Base-by-base conservation (phyloP, 2,888 invertebrate species). In the Ommatoiulus sabulosus region DNA sequence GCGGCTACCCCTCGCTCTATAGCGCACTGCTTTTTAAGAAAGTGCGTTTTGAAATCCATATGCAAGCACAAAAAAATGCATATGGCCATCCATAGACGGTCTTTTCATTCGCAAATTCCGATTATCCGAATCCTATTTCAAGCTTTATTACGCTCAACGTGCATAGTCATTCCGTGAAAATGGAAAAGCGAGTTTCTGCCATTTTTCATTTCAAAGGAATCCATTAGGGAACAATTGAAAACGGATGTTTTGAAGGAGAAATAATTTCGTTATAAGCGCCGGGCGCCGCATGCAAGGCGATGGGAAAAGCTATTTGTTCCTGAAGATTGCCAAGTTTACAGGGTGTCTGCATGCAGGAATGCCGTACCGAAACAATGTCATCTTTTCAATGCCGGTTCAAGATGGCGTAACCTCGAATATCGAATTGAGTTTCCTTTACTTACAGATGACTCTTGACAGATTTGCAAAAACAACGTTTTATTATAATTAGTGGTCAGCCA, bases 81-180 rank as follows among this genome's bases (percentile, higher is more conserved):
- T 20, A 63, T 63, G 63, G 63, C 63, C 63, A 20, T 6, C 4
- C 63, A 20, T 15, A 63, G 63, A 63, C n/a, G 20, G 3, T 63
- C 63, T 63, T 63, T 63, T 63, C 63, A 63, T 63, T 63, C 20
- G 20, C 20, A 63, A 63, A 63, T 63, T 63, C 63, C 85, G 43
- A 85, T 85, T 85, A 85, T 85, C 85, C 44, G 85, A 85, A 85
- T 44, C 44, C 85, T 85, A 85, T 85, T 85, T 85, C 85, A 85
- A 85, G 85, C 85, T 85, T 85, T 85, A 85, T 85, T 85, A 85
- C 4, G 85, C 44, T 85, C 43, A 85, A 85, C 43, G 44, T 85
- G 85, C 85, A 85, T 17, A 43, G 85, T 85, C 85, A 85, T 85
- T 44, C 20, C 63, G 20, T 63, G 63, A 63, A 63, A 63, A 63